phyloP scores from a whole-genome alignment of 2,113 vertebrate species.

The Prinia subflava region DNA sequence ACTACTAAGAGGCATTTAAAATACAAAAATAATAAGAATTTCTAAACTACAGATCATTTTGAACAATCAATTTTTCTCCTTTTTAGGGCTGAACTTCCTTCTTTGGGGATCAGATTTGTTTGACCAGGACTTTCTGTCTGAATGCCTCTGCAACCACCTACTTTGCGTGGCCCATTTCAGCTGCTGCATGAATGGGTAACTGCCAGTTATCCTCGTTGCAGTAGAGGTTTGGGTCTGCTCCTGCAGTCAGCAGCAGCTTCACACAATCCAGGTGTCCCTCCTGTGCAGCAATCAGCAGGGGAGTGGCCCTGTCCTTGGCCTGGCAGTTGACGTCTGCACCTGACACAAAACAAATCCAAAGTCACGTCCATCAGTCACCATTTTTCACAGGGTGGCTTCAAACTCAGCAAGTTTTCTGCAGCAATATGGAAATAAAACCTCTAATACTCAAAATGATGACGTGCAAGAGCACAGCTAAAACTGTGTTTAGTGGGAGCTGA shows the following conservation, averaged over 20 bases:
- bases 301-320: conserved; percentile 87
- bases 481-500: background rate
- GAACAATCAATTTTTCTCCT: background rate
- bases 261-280: conserved; percentile 85
- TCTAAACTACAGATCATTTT: background rate
- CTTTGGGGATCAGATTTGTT: background rate
- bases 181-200: conserved; percentile 90
- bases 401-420: background rate
- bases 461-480: background rate
- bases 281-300: conserved; percentile 92
- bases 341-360: conserved; percentile 22
- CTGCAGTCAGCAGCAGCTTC: conserved; percentile 77
- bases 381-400: background rate
- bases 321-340: conserved; percentile 87
- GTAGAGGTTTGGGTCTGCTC: conserved; percentile 84
- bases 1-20: background rate
- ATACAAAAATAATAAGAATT: background rate
- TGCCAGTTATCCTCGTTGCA: conserved; percentile 88
- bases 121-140: background rate
- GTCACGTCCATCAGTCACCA: background rate
- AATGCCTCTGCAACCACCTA: conserved; percentile 58
- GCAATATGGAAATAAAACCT: background rate
- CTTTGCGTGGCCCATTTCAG: conserved; percentile 85
- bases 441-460: rapidly evolving
- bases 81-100: background rate